Percentiles rank a stretch among this genome's conserved stretches.
Conservation (phyloP, 2,888 invertebrate species). For the Tinea semifulvella region DNA sequence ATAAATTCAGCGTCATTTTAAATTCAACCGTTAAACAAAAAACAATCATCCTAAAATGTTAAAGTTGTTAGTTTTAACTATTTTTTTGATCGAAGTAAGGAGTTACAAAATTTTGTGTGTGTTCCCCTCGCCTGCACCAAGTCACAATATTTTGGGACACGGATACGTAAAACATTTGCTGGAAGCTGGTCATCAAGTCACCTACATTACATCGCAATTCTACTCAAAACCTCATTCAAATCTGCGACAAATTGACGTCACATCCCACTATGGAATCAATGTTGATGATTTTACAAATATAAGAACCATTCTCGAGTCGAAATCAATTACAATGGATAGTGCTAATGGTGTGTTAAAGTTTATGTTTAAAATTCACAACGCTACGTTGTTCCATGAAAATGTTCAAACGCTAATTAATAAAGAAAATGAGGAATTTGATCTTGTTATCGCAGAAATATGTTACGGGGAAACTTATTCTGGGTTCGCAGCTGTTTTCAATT, state of each 20-base stretch:
- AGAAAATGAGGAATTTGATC: slow-evolving; percentile 29
- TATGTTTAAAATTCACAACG: slow-evolving; percentile 17
- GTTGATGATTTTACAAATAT: too few relatives aligned
- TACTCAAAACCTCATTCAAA: slow-evolving; percentile 26
- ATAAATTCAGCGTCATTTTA: too few relatives aligned
- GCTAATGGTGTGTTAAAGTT: slow-evolving; percentile 16
- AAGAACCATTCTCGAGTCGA: too few relatives aligned
- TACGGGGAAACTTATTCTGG: slow-evolving; percentile 30
- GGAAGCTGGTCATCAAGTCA: slow-evolving; percentile 35
- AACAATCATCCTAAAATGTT: too few relatives aligned
- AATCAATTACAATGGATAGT: slow-evolving; percentile 24
- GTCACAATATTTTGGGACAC: slow-evolving; percentile 30
- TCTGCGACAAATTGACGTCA: slow-evolving; percentile 30
- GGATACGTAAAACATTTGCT: slow-evolving; percentile 28
- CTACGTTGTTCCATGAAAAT: slow-evolving; percentile 23
- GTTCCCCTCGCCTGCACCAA: slow-evolving; percentile 27
- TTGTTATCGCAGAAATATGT: slow-evolving; percentile 34
- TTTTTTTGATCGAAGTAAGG: neutral
- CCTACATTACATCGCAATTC: slow-evolving; percentile 28
- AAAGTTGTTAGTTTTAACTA: neutral
- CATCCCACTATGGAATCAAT: too few relatives aligned
- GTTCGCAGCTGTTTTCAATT: slow-evolving; percentile 33
- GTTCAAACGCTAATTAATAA: slow-evolving; percentile 28
- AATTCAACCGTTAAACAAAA: too few relatives aligned
- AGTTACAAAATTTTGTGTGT: slow-evolving; percentile 27